These are phyloP conservation scores for Maccullochella peelii DNA, from an alignment of 2,113 vertebrate genomes.

Conservation along the genomic window DNA sequence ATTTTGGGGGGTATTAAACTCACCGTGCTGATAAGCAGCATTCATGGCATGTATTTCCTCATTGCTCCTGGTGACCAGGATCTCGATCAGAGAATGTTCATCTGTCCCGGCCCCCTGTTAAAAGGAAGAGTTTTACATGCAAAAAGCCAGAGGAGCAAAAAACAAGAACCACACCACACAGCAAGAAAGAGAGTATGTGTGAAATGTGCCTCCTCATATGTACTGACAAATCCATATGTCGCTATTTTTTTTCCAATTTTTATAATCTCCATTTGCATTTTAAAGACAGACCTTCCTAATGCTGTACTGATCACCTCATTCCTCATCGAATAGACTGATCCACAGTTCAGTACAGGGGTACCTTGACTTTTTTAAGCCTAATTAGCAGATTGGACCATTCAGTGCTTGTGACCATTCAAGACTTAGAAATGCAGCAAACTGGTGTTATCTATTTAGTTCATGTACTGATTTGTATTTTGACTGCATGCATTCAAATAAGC, in stretches of 20 bases:
- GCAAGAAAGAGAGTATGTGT: neutral
- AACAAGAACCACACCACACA: neutral
- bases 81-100: conserved; percentile 93
- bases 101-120: conserved; percentile 94
- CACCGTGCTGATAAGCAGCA: conserved; percentile 86
- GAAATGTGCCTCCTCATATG: neutral
- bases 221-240: neutral
- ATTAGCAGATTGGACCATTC: neutral
- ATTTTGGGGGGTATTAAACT: conserved; percentile 36
- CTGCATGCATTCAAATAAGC: neutral
- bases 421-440: neutral
- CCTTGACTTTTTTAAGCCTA: conserved; percentile 8
- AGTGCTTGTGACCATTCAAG: neutral
- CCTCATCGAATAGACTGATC: neutral
- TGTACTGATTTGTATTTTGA: neutral
- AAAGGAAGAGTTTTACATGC: neutral
- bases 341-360: neutral
- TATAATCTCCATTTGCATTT: neutral
- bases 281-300: neutral
- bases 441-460: neutral
- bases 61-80: conserved; percentile 93
- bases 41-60: conserved; percentile 91
- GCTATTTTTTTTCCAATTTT: neutral
- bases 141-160: neutral
- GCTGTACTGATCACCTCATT: neutral